Evolutionary conservation across 2,888 invertebrate species (phyloP).

Genomic region (Phlogophora meticulosa): DNA sequence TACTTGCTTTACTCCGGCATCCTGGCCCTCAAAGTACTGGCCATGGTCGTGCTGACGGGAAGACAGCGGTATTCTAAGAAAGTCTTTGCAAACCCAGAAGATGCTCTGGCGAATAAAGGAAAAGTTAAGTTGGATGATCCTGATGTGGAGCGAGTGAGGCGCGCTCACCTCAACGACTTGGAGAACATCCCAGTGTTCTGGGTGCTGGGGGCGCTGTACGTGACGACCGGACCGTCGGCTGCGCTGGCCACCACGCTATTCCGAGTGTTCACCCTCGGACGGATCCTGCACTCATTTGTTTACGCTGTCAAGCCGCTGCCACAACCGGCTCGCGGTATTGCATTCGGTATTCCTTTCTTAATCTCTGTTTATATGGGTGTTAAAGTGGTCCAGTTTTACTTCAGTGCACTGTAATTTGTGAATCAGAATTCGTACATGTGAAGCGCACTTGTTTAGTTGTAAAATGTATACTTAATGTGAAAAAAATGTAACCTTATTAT

Average conservation of each 20-base stretch:
- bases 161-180: slow-evolving; percentile 94
- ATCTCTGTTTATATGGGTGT: slow-evolving; percentile 81
- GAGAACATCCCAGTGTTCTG: slow-evolving; percentile 93
- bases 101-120: slow-evolving; percentile 70
- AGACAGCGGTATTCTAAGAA: slow-evolving; percentile 73
- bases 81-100: slow-evolving; percentile 82
- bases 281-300: slow-evolving; percentile 92
- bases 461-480: neutral
- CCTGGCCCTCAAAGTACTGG: slow-evolving; percentile 77
- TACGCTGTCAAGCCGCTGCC: slow-evolving; percentile 92
- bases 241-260: slow-evolving; percentile 75
- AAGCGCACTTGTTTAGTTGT: neutral
- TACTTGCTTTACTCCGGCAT: slow-evolving; percentile 77
- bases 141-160: slow-evolving; percentile 82
- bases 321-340: slow-evolving; percentile 86
- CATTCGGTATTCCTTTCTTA: slow-evolving; percentile 74
- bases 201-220: slow-evolving; percentile 90
- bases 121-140: slow-evolving; percentile 80
- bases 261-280: slow-evolving; percentile 87
- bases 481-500: slow-evolving; percentile 9
- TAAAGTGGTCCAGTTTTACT: slow-evolving; percentile 74
- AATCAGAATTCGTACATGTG: neutral
- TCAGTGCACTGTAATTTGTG: slow-evolving; percentile 65
- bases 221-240: slow-evolving; percentile 89
- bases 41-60: slow-evolving; percentile 72